phyloP scores from a whole-genome alignment of 2,797 vertebrate genomes.

The Erpetoichthys calabaricus region DNA sequence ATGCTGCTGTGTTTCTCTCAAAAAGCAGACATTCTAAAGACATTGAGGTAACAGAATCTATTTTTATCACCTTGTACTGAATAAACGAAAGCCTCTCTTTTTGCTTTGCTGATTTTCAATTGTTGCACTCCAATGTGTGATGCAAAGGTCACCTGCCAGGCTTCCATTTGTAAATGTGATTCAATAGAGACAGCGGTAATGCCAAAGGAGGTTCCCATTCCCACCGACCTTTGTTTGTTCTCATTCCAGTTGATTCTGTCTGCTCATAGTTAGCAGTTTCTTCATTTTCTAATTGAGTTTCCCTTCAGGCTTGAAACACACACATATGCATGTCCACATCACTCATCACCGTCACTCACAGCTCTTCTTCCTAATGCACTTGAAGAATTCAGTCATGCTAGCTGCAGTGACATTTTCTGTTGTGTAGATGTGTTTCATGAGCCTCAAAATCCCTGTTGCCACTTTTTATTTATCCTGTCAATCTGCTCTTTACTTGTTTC shows the following conservation, averaged over 20 bases:
- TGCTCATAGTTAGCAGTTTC: neutral
- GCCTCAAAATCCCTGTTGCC: slow-evolving; percentile 2
- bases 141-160: neutral
- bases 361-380: slow-evolving; percentile 1
- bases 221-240: neutral
- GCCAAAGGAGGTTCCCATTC: neutral
- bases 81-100: no score
- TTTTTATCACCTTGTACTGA: no score
- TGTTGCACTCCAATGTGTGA: neutral
- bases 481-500: slow-evolving; percentile 2
- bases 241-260: neutral
- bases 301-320: no score
- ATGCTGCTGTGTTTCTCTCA: no score
- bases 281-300: no score
- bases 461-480: slow-evolving; percentile 1
- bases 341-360: neutral
- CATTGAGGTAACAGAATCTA: no score
- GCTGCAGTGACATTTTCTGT: slow-evolving; percentile 1
- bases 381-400: slow-evolving; percentile 3
- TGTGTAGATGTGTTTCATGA: neutral
- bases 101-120: neutral
- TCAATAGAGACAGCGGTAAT: neutral
- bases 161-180: neutral
- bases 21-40: no score
- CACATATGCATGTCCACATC: neutral